Base-by-base conservation (phyloP, 2,113 vertebrate genomes). In the Forbesichthys papilliferus region DNA sequence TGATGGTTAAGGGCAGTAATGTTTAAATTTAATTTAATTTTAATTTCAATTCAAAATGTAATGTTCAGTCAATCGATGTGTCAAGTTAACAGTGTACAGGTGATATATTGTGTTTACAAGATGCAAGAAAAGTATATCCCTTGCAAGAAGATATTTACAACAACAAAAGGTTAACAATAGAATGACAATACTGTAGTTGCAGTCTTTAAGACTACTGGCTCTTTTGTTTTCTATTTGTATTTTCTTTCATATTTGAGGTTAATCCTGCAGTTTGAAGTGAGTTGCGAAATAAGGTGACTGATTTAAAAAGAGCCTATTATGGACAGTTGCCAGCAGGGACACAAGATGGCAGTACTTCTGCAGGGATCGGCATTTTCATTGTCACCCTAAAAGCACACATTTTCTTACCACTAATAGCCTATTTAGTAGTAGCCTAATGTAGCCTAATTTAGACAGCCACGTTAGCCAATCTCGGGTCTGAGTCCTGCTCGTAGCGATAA, bases 401-500 rank as follows among this genome's bases (percentile, higher is more conserved):
- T n/a, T 20, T 9, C 9, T 9, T 9, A 9, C 27, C 27, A 27
- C 27, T 27, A 27, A 27, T 27, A 27, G 1, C 27, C 27, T 27
- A 27, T 27, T 27, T 27, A 27, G 27, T 27, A 27, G 27, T 27
- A 27, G 27, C 27, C 27, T 27, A 27, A 27, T 5, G n/a, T 9
- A 34, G 64, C 4, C 27, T 2, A 14, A 18, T 76, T 71, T 68
- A 93, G 68, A 93, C 91, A 9, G 92, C 89, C 69, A 93, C 92
- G 53, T 92, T 90, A 62, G 92, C 84, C 11, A 94, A 85, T 47
- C 94, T 92, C 0, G 95, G 96, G 54, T 96, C 96, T 0, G 95
- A 92, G 71, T 98, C 96, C 89, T 96, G 96, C 80, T 98, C 96
- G 13, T 98, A 98, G 75, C 96, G 94, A 90, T 98, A 98, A 61